Conservation (phyloP, 2,888 invertebrate species). For the Mesorhabditis spiculigera region DNA sequence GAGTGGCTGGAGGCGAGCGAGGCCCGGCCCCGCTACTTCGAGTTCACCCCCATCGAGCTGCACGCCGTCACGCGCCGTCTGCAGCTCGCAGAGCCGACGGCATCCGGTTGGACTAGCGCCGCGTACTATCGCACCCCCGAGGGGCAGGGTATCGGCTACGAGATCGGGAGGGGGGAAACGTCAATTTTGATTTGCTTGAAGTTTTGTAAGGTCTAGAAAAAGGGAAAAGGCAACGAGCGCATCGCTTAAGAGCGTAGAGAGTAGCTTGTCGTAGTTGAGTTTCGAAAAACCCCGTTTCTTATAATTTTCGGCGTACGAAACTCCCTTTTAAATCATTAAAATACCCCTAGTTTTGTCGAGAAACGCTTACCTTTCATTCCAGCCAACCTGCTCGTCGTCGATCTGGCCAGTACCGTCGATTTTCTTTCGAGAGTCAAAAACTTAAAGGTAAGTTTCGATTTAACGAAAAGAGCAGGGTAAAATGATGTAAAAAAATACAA, state of each 20-base stretch:
- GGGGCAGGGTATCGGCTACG: no score
- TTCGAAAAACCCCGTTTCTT: no score
- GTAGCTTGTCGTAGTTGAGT: no score
- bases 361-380: no score
- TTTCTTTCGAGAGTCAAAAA: slow-evolving; percentile 71
- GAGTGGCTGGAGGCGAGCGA: slow-evolving; percentile 37
- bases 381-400: slow-evolving; percentile 63
- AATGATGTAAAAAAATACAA: background rate
- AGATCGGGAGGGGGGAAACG: background rate
- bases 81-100: slow-evolving; percentile 76
- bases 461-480: slow-evolving; percentile 13
- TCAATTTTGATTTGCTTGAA: no score
- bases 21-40: slow-evolving; percentile 60
- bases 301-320: no score
- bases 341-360: no score
- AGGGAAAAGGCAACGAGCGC: no score
- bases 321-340: no score
- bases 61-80: slow-evolving; percentile 84
- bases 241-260: no score
- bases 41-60: slow-evolving; percentile 77
- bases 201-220: no score
- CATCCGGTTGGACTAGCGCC: slow-evolving; percentile 20
- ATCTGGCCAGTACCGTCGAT: slow-evolving; percentile 86
- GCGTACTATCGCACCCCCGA: background rate
- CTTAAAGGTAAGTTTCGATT: slow-evolving; percentile 65